A percentile compares a stretch with the other conserved stretches of the same genome.
Evolutionary conservation across 2,888 invertebrate genomes (phyloP).

Genomic region (Oeneis ivallda): DNA sequence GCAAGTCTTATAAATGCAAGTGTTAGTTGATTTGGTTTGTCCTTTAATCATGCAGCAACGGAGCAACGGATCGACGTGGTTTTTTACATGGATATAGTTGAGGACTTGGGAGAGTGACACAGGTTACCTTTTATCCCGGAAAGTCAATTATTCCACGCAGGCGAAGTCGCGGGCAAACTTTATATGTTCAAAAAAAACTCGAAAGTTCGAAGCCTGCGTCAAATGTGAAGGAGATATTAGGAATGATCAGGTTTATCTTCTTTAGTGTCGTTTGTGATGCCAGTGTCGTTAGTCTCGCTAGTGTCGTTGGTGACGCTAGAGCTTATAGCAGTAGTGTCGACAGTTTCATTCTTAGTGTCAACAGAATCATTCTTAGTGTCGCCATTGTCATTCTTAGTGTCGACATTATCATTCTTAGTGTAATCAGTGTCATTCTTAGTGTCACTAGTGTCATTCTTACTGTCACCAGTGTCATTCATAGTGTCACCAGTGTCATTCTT

Average conservation of each 20-base stretch:
- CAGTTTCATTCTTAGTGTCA: background rate
- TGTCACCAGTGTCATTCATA: background rate
- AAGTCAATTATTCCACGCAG: no score
- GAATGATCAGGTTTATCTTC: background rate
- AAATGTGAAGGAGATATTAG: no score
- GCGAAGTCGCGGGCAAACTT: no score
- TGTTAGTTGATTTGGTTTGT: no score
- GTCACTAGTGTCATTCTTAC: background rate
- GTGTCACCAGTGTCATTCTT: background rate
- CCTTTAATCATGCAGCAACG: no score
- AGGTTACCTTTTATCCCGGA: no score
- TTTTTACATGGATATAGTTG: no score
- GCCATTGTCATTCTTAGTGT: background rate
- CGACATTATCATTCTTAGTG: background rate
- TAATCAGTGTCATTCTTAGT: conserved; percentile 14
- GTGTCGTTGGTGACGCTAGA: background rate
- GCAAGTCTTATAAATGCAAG: no score
- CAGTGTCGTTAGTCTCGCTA: background rate
- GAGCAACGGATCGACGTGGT: no score
- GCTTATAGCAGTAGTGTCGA: background rate
- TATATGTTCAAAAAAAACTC: no score
- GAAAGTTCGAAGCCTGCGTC: no score
- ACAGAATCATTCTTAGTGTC: background rate
- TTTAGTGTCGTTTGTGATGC: background rate
- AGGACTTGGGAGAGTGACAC: no score